Base-by-base conservation (phyloP, 92 coral and sea anemone species). In the Galaxea fascicularis region DNA sequence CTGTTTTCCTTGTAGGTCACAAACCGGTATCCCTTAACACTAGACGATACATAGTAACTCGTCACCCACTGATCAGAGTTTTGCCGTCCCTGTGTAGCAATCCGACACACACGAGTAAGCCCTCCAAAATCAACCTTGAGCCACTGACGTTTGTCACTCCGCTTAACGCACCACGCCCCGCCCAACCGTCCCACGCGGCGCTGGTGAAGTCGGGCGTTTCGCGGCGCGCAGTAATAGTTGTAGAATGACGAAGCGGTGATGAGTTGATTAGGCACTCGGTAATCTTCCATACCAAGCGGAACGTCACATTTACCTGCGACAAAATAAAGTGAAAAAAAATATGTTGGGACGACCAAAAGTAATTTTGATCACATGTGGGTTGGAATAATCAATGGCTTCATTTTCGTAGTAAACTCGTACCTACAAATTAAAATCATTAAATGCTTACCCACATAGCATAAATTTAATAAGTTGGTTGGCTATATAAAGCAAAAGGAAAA, bases 81-180 rank as follows among this genome's bases (percentile, higher is more conserved):
- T 65, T 92, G 93, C 31, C 98, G 93, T 29, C 98, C 98, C 66
- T 94, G 98, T 44, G 98, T 91, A 8, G 90, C 92, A 39, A 91
- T 82, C 25, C 98, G 74, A 8, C 90, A 87, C 86, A 91, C 94
- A 54, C 88, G 90, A 49, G 95, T 74, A 41, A 75, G 77, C 39
- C 94, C 95, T 62, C 93, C 98, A 80, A 94, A 87, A 80, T 94
- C 95, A 10, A 94, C 81, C 74, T 91, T 92, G 24, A 94, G 57
- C 92, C 92, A 94, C 79, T 94, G 93, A 47, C 89, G 86, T 28
- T 64, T 72, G 82, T 89, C 90, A 8, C 76, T 86, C 24, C 88
- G 83, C 54, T 80, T 86, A 11, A 92, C 93, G 69, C 91, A 91
- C 98, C 98, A 94, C 46, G 98, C 91, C 51, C 98, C 98, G 5